Base-by-base conservation (phyloP, 1,140 invertebrate genomes). In the Brachystomella parvula region DNA sequence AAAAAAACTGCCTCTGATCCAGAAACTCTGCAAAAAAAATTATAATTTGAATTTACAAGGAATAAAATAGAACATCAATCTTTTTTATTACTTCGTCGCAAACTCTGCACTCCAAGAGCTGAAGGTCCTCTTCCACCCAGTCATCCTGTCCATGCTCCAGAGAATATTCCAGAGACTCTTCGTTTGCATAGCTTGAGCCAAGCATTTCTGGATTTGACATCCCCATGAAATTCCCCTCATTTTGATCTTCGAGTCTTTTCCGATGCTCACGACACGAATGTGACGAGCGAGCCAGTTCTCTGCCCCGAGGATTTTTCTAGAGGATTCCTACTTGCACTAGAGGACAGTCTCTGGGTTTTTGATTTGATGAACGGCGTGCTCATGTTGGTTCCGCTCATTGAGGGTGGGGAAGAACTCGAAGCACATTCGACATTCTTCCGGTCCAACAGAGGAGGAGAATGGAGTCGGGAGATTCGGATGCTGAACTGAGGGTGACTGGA, bases 191-290 rank as follows among this genome's bases (percentile, higher is more conserved):
- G 9, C 9, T 9, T 12, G 39, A 12, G 39, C 9, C 39, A 9
- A 44, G 39, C 39, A n/a, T n/a, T 44, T n/a, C n/a, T n/a, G n/a
- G n/a, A n/a, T n/a, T 44, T n/a, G 39, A 44, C 39, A 44, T 44
- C 39, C n/a, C 39, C 39, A 44, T n/a, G 9, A 44, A 44, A n/a
- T 44, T n/a, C 39, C n/a, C 39, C n/a, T 44, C 39, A 9, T 9
- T 12, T n/a, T 44, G 9, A 9, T 12, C n/a, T 44, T 44, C 39
- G 49, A 53, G 9, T 24, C 21, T 53, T 24, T 53, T 24, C 24
- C 49, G 12, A 24, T 53, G 49, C 21, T 53, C 49, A 17, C 49
- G n/a, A n/a, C n/a, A n/a, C n/a, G 9, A 53, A 53, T 53, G 49
- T 53, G 49, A 6, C 49, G 12, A 6, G 49, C 49, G 6, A 53